These are phyloP conservation scores for Campoletis sonorensis DNA, from an alignment of 1,140 invertebrate genomes.

Conservation along the genomic window DNA sequence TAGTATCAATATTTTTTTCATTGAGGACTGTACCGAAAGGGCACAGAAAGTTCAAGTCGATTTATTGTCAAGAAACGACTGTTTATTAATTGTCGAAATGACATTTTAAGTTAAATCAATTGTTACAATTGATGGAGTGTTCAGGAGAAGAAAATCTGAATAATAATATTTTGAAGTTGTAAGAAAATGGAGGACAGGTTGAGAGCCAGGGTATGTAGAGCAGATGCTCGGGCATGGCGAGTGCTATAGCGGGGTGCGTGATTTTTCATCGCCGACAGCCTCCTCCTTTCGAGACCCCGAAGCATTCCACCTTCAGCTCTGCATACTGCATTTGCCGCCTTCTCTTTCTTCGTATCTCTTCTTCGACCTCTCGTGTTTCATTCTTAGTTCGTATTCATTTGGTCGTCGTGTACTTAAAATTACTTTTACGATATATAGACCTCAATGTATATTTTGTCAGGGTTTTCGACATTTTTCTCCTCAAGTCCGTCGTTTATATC, in stretches of 20 bases:
- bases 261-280: conserved; percentile 72
- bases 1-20: too few relatives aligned
- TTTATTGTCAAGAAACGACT: too few relatives aligned
- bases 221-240: conserved; percentile 66
- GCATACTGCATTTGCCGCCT: conserved; percentile 59
- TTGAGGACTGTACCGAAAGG: too few relatives aligned
- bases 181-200: conserved; percentile 54
- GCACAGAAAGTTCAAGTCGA: too few relatives aligned
- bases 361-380: conserved; percentile 56
- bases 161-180: background rate
- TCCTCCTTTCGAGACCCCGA: conserved; percentile 62
- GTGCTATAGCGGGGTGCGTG: conserved; percentile 64
- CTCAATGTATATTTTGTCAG: background rate
- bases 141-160: too few relatives aligned
- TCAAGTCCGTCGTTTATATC: too few relatives aligned
- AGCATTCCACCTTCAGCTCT: conserved; percentile 54
- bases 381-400: conserved; percentile 55
- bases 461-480: background rate
- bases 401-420: conserved; percentile 24
- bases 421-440: background rate
- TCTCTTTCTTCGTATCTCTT: conserved; percentile 49
- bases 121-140: too few relatives aligned
- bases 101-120: too few relatives aligned
- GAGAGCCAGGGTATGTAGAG: conserved; percentile 71
- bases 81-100: too few relatives aligned